Base-by-base conservation (phyloP, 2,888 invertebrate genomes). In the Eupithecia dodoneata region DNA sequence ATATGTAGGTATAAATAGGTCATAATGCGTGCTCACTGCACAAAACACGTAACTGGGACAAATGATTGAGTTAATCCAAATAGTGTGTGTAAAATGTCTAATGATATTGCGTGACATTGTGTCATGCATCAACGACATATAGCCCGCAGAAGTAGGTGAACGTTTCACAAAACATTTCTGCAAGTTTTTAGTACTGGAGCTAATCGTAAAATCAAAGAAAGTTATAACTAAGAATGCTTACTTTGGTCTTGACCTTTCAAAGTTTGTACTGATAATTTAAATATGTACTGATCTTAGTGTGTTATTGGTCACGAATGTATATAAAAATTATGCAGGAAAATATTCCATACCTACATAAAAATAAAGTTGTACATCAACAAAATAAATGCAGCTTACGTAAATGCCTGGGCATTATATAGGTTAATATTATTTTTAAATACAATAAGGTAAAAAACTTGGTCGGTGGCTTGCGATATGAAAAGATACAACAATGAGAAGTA, bases 61-160 rank as follows among this genome's bases (percentile, higher is more conserved):
- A 65, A 72, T 72, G 42, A 72, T 55, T 71, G 44, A 52, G 66
- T 55, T 75, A 66, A 30, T 75, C 42, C 49, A 41, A 44, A 74
- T 72, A 76, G 59, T 72, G 45, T 76, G 72, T 30, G 70, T 47
- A 70, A 70, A 70, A 70, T 70, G 45, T 67, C 45, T 49, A 75
- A 76, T 49, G 15, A 72, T 55, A 59, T 71, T 75, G 72, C 72
- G 67, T 72, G 72, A 72, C 15, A 71, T 67, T 75, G n/a, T 75
- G 67, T 67, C 72, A 75, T 75, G 55, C 75, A 41, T 59, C 45
- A 75, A 55, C 59, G 49, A 71, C 73, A 67, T 67, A 44, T 47
- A 66, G 30, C 52, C 7, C 30, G 30, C 42, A 44, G 12, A 70
- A 65, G 47, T 73, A 65, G 72, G 72, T 63, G 47, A 71, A 69